Evolutionary conservation across 1,140 invertebrate species (phyloP).

Genomic region (Camponotus floridanus): DNA sequence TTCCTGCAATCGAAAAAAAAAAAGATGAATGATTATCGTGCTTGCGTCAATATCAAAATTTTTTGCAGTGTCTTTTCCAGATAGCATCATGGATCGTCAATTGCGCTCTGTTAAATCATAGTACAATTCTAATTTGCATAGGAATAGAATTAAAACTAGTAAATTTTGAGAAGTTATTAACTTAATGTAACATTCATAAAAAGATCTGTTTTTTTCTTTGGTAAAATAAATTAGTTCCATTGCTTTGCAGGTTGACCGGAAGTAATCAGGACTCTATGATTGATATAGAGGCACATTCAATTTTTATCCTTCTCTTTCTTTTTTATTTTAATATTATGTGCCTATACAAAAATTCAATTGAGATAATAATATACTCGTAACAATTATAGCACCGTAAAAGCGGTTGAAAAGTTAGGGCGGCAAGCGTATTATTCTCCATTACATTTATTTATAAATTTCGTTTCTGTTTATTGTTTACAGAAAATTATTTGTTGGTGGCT

Average conservation of each 20-base stretch:
- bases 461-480: conserved; percentile 90
- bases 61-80: conserved; percentile 67
- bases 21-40: conserved; percentile 12
- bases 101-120: conserved; percentile 58
- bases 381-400: not conserved
- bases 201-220: conserved; percentile 62
- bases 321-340: conserved; percentile 69
- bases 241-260: conserved; percentile 82
- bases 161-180: conserved; percentile 51
- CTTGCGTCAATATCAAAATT: conserved; percentile 49
- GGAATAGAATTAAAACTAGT: conserved; percentile 48
- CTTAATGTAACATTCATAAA: conserved; percentile 2
- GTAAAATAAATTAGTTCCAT: conserved; percentile 79
- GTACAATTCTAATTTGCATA: conserved; percentile 31
- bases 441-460: conserved; percentile 68
- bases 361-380: conserved; percentile 43
- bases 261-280: conserved; percentile 79
- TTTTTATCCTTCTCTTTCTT: conserved; percentile 75
- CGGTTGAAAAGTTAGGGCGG: conserved; percentile 54
- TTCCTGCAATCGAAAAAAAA: conserved; percentile 24
- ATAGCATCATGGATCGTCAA: conserved; percentile 54
- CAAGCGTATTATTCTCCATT: conserved; percentile 64
- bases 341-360: conserved; percentile 52
- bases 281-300: conserved; percentile 82
- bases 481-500: conserved; percentile 98